Evolutionary conservation across 2,797 vertebrate genomes (phyloP).

Genomic region (Dendrocincla tyrannina): DNA sequence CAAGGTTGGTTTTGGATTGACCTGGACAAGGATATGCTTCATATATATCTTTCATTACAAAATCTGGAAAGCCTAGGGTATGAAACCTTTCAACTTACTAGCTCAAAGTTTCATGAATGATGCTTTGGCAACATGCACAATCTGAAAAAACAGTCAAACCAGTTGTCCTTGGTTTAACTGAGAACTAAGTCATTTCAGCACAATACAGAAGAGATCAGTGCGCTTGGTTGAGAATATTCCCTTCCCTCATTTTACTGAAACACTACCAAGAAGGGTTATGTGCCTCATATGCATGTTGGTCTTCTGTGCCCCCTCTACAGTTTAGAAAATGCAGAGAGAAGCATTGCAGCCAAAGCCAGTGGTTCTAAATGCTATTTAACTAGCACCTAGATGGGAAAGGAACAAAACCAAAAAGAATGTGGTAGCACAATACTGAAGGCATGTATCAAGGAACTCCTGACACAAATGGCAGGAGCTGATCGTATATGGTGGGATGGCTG

Average conservation of each 20-base stretch:
- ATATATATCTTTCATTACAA: not conserved
- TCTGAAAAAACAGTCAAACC: not conserved
- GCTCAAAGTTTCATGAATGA: not conserved
- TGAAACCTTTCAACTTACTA: not conserved
- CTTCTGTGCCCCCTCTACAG: not conserved
- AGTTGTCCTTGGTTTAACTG: not conserved
- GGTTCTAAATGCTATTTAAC: not conserved
- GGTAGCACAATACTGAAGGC: not conserved
- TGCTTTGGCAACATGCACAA: not conserved
- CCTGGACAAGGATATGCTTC: not conserved
- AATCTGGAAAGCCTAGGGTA: not conserved
- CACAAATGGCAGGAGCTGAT: not conserved
- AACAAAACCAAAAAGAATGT: not conserved
- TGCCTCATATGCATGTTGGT: not conserved
- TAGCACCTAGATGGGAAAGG: not conserved
- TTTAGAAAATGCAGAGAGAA: not conserved
- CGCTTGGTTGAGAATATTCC: not conserved
- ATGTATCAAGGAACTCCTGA: not conserved
- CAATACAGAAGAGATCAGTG: not conserved
- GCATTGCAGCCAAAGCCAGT: not conserved
- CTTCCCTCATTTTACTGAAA: not conserved
- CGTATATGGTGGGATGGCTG: not conserved
- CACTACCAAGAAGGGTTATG: not conserved
- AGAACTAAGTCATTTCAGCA: not conserved
- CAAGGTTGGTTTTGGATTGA: not conserved